phyloP scores from a whole-genome alignment of 2,888 invertebrate species.

The Buathra laborator region DNA sequence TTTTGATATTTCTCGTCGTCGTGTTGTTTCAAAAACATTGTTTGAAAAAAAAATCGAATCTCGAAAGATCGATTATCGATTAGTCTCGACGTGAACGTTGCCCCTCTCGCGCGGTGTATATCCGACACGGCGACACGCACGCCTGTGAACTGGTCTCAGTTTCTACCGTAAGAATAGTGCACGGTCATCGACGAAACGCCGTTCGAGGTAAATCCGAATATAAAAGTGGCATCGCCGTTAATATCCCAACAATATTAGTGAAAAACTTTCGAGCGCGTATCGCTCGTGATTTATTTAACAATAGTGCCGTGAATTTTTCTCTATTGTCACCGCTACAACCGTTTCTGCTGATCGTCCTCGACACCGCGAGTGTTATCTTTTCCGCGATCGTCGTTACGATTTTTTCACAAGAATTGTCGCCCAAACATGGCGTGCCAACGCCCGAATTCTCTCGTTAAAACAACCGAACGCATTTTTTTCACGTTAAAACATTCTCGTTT shows the following conservation, averaged over 20 bases:
- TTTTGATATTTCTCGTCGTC: not conserved
- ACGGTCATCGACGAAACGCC: constrained; percentile 65
- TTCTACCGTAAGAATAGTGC: constrained; percentile 66
- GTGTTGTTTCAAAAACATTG: not conserved
- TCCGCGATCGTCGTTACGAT: constrained; percentile 24
- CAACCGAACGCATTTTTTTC: constrained; percentile 10
- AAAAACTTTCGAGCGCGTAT: constrained; percentile 40
- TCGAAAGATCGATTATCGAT: constrained; percentile 18
- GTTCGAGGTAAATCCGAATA: constrained; percentile 81
- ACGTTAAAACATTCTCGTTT: not conserved
- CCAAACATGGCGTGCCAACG: constrained; percentile 14
- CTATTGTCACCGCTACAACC: constrained; percentile 60
- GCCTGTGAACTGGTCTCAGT: constrained; percentile 57
- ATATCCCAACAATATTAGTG: constrained; percentile 44
- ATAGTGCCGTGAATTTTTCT: constrained; percentile 61
- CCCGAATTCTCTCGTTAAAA: not conserved
- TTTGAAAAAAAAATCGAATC: not conserved
- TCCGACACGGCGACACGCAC: constrained; percentile 20
- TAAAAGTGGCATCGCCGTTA: constrained; percentile 75
- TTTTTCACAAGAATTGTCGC: constrained; percentile 5
- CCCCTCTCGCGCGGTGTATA: not conserved
- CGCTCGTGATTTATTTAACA: not conserved
- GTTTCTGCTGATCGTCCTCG: constrained; percentile 47
- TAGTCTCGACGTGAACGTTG: not conserved
- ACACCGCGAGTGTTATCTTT: constrained; percentile 47